phyloP scores from a whole-genome alignment of 2,888 invertebrate genomes.

The Eupithecia centaureata region DNA sequence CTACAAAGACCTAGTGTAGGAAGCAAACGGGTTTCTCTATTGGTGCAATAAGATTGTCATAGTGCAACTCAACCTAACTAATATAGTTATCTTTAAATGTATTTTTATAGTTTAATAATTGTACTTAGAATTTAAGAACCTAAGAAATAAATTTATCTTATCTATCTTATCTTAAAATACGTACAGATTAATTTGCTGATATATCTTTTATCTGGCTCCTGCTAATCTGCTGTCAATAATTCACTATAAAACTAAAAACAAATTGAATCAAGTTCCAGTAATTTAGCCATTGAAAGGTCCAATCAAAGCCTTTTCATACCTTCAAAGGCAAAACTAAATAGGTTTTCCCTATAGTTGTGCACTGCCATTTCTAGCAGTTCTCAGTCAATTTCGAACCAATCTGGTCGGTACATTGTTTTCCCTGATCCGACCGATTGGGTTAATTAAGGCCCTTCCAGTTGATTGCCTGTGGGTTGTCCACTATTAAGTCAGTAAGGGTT shows the following conservation, averaged over 20 bases:
- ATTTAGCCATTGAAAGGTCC: constrained; percentile 17
- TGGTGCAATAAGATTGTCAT: too few relatives aligned
- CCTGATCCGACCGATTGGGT: constrained; percentile 52
- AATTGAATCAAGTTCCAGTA: constrained; percentile 8
- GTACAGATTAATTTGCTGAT: too few relatives aligned
- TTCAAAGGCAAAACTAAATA: constrained; percentile 36
- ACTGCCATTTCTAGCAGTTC: constrained; percentile 39
- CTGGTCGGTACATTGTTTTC: constrained; percentile 55
- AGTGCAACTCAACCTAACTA: too few relatives aligned
- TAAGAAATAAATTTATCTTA: too few relatives aligned
- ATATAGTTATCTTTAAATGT: too few relatives aligned
- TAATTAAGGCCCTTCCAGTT: constrained; percentile 58
- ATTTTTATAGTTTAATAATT: too few relatives aligned
- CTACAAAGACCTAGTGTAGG: too few relatives aligned
- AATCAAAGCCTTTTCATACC: constrained; percentile 21
- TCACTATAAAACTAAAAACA: not conserved
- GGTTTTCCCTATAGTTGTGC: constrained; percentile 30
- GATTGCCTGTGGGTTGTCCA: constrained; percentile 59
- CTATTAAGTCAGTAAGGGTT: constrained; percentile 49
- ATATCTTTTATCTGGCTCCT: not conserved
- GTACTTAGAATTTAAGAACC: too few relatives aligned
- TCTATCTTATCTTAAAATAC: too few relatives aligned
- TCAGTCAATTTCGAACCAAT: constrained; percentile 47
- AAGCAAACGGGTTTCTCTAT: too few relatives aligned
- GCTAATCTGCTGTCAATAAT: not conserved